phyloP scores from a whole-genome alignment of 2,888 invertebrate genomes.

The Ypsolopha scabrella region DNA sequence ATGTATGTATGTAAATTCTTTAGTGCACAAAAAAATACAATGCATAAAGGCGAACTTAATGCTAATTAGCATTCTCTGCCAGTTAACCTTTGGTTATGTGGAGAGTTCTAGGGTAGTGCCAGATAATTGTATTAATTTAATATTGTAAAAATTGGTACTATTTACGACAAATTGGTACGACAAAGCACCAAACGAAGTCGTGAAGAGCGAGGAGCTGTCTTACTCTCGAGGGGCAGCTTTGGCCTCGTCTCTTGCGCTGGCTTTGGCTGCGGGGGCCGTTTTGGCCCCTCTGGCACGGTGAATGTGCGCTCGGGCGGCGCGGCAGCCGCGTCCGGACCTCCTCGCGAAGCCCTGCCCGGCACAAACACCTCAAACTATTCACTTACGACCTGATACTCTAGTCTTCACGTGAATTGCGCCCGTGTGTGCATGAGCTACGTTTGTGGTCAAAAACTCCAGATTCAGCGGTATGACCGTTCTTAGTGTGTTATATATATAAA shows the following conservation, averaged over 20 bases:
- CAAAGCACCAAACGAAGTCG: slow-evolving; percentile 91
- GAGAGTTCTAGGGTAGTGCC: too few species aligned
- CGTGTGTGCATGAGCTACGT: neutral
- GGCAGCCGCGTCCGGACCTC: slow-evolving; percentile 51
- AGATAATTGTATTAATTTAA: too few species aligned
- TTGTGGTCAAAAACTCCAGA: neutral
- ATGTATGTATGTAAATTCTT: too few species aligned
- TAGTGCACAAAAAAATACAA: too few species aligned
- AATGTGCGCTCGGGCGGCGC: slow-evolving; percentile 61
- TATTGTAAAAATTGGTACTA: too few species aligned
- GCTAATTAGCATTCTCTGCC: too few species aligned
- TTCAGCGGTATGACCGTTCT: neutral
- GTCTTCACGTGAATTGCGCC: slow-evolving; percentile 4
- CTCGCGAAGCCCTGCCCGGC: slow-evolving; percentile 57
- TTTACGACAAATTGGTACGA: too few species aligned
- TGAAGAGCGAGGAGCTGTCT: slow-evolving; percentile 92
- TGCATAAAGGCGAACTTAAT: too few species aligned
- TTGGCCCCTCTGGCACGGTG: slow-evolving; percentile 64
- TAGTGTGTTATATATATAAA: too few species aligned
- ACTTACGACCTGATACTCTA: slow-evolving; percentile 46
- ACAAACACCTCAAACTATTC: slow-evolving; percentile 44
- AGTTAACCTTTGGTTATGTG: too few species aligned
- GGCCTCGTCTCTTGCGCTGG: slow-evolving; percentile 58
- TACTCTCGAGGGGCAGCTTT: slow-evolving; percentile 68
- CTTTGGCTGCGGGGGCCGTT: slow-evolving; percentile 56